A percentile compares a stretch with the other conserved stretches of the same genome.
phyloP scores from a whole-genome alignment of 2,888 invertebrate species.

The Pandemis heparana region DNA sequence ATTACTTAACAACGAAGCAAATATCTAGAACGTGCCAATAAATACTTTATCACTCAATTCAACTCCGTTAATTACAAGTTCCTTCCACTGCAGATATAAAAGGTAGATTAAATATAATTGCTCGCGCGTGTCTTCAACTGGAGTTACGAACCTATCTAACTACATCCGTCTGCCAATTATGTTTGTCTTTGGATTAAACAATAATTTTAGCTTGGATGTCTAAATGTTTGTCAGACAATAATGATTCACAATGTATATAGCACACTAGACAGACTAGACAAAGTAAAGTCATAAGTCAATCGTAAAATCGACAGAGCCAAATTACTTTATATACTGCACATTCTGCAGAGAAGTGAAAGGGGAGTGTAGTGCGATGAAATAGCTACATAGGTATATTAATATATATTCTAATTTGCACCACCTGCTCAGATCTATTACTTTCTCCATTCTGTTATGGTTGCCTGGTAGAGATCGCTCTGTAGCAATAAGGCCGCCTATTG shows the following conservation, averaged over 20 bases:
- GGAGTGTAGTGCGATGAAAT: no score
- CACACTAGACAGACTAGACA: background rate
- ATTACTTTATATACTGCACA: no score
- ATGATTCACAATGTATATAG: background rate
- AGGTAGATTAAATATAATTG: conserved; percentile 12
- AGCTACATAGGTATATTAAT: no score
- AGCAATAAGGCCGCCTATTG: no score
- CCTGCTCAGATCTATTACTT: no score
- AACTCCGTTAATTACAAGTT: conserved; percentile 24
- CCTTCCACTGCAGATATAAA: conserved; percentile 28
- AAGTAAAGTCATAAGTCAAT: background rate
- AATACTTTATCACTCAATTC: background rate
- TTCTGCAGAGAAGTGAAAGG: no score
- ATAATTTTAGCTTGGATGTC: background rate
- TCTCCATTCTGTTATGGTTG: no score
- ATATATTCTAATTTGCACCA: no score
- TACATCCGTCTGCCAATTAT: background rate
- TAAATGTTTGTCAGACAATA: background rate
- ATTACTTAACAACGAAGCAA: background rate
- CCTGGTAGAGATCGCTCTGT: no score
- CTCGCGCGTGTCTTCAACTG: conserved; percentile 27
- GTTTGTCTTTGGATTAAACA: background rate
- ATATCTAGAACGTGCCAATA: background rate
- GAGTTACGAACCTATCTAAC: background rate
- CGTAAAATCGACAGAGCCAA: no score